Percentiles rank a stretch among this genome's conserved stretches.
These are phyloP conservation scores for Porites rus DNA, from an alignment of 92 coral and sea anemone species.

Conservation along the genomic window DNA sequence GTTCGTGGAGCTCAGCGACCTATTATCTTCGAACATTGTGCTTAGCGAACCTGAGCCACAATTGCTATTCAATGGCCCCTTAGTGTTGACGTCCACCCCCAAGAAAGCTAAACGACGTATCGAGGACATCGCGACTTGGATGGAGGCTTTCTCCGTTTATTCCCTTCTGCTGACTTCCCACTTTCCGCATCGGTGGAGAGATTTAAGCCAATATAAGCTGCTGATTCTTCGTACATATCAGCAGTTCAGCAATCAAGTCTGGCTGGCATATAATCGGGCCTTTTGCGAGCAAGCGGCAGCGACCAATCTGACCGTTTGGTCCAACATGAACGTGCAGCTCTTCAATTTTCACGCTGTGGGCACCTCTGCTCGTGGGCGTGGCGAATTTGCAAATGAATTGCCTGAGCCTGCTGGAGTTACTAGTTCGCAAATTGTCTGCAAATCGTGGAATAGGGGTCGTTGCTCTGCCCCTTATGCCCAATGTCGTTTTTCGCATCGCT, in stretches of 20 bases:
- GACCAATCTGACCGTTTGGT: too few species aligned
- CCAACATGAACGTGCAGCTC: too few species aligned
- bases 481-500: too few species aligned
- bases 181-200: constrained; percentile 36
- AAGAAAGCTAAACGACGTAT: not conserved
- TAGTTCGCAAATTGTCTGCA: too few species aligned
- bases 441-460: too few species aligned
- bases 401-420: too few species aligned
- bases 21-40: constrained; percentile 14
- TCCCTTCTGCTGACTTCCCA: constrained; percentile 9
- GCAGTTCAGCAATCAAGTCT: constrained; percentile 15
- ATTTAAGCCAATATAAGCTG: not conserved
- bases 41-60: constrained; percentile 9
- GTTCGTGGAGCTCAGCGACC: constrained; percentile 8
- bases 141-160: constrained; percentile 30
- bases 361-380: too few species aligned
- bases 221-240: constrained; percentile 11
- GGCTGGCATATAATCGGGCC: constrained; percentile 36
- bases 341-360: too few species aligned
- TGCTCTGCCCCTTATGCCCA: too few species aligned
- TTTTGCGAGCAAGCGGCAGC: constrained; percentile 19
- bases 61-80: constrained; percentile 2
- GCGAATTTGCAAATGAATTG: too few species aligned
- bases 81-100: constrained; percentile 5
- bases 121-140: constrained; percentile 8